Conservation (phyloP, 1,140 invertebrate genomes). For the Lutraria rhynchaena region DNA sequence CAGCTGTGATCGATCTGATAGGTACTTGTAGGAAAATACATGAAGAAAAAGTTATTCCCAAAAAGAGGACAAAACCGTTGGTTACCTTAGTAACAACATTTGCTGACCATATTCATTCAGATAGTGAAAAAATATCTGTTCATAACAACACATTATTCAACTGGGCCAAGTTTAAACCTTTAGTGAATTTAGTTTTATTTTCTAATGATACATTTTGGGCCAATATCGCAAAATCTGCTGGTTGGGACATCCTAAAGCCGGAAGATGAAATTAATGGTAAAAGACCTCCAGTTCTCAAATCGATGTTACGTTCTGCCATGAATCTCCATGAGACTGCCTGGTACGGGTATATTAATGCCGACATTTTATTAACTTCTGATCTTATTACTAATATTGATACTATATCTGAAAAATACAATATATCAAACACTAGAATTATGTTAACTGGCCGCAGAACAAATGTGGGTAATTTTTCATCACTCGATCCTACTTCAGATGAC, state of each 20-base stretch:
- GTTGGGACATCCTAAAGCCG: constrained; percentile 43
- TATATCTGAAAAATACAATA: constrained; percentile 21
- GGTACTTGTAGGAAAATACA: background rate
- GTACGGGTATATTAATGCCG: constrained; percentile 60
- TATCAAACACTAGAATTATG: constrained; percentile 15
- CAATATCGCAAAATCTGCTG: background rate
- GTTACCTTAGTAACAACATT: constrained; percentile 52
- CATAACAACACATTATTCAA: constrained; percentile 59
- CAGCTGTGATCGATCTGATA: constrained; percentile 1
- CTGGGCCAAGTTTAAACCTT: constrained; percentile 46
- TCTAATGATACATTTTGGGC: constrained; percentile 24
- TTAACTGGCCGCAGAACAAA: constrained; percentile 55
- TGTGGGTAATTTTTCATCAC: constrained; percentile 39
- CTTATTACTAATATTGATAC: constrained; percentile 40
- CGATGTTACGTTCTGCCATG: constrained; percentile 50
- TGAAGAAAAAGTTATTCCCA: background rate
- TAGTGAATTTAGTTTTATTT: constrained; percentile 53
- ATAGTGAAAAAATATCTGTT: constrained; percentile 46
- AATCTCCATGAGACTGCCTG: constrained; percentile 34
- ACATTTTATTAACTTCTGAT: constrained; percentile 56
- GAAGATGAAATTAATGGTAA: background rate
- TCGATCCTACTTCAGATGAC: constrained; percentile 12
- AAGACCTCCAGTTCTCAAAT: constrained; percentile 47
- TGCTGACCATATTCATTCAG: constrained; percentile 38
- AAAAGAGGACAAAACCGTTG: background rate